These are phyloP conservation scores for Brotula barbata DNA, from an alignment of 2,797 vertebrate genomes.

Conservation along the genomic window DNA sequence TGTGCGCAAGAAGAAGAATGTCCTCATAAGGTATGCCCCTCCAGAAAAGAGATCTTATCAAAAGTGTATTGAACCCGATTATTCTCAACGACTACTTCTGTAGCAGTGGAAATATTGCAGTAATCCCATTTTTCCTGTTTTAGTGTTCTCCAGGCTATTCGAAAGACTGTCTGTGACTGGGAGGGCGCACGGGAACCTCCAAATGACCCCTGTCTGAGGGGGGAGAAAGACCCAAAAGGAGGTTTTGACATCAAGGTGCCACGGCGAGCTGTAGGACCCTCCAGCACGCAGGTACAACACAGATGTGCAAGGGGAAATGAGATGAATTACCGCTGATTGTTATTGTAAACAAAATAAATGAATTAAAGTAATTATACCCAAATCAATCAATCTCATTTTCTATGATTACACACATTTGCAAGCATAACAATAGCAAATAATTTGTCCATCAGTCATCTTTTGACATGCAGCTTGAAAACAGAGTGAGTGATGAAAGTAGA, in stretches of 20 bases:
- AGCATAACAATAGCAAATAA: not conserved
- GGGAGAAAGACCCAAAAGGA: slow-evolving; percentile 98
- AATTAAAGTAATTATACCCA: no score
- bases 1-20: slow-evolving; percentile 98
- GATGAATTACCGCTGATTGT: not conserved
- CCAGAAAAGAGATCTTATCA: not conserved
- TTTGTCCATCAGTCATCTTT: not conserved
- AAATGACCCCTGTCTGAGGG: slow-evolving; percentile 95
- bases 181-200: slow-evolving; percentile 94
- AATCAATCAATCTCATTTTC: no score
- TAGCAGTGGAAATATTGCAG: no score
- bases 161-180: slow-evolving; percentile 99
- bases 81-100: no score
- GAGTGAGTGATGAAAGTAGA: not conserved
- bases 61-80: not conserved
- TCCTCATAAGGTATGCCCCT: slow-evolving; percentile 82
- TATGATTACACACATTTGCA: not conserved
- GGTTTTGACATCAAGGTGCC: slow-evolving; percentile 99
- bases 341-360: not conserved
- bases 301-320: not conserved
- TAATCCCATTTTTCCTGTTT: not conserved
- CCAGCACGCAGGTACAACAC: slow-evolving; percentile 91
- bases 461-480: not conserved
- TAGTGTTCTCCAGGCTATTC: slow-evolving; percentile 97
- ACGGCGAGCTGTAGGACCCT: slow-evolving; percentile 94